phyloP scores from a whole-genome alignment of 2,888 invertebrate species.

The Cheilosia soror region DNA sequence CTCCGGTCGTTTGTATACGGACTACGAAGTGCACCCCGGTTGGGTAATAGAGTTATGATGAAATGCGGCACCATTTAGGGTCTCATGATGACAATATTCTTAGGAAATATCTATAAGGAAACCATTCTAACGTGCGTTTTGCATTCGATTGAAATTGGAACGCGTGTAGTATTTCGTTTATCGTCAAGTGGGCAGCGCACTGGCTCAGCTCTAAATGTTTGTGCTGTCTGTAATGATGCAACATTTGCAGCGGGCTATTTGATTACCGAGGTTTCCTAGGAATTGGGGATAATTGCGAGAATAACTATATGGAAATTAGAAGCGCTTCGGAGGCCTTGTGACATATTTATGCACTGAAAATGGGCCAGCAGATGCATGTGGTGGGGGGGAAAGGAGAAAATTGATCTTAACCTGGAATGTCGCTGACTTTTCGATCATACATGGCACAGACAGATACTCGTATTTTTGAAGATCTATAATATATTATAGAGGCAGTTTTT shows the following conservation, averaged over 20 bases:
- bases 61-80: constrained; percentile 59
- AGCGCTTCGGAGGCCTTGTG: constrained; percentile 15
- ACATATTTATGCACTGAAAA: neutral
- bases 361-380: neutral
- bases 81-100: constrained; percentile 58
- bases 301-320: constrained; percentile 28
- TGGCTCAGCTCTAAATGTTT: neutral
- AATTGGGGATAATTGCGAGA: constrained; percentile 16
- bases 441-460: no score
- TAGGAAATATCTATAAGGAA: constrained; percentile 35
- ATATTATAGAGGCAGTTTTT: no score
- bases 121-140: constrained; percentile 37
- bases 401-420: no score
- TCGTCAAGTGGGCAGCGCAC: constrained; percentile 2
- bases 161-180: constrained; percentile 3
- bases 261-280: constrained; percentile 21
- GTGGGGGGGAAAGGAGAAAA: neutral
- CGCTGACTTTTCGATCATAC: no score
- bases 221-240: neutral
- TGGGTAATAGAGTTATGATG: constrained; percentile 19
- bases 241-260: neutral
- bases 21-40: constrained; percentile 12
- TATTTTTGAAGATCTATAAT: no score
- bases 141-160: constrained; percentile 46
- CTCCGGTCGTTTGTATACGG: neutral